Evolutionary conservation across 2,113 vertebrate genomes (phyloP).

Genomic region (Anoura caudifer): DNA sequence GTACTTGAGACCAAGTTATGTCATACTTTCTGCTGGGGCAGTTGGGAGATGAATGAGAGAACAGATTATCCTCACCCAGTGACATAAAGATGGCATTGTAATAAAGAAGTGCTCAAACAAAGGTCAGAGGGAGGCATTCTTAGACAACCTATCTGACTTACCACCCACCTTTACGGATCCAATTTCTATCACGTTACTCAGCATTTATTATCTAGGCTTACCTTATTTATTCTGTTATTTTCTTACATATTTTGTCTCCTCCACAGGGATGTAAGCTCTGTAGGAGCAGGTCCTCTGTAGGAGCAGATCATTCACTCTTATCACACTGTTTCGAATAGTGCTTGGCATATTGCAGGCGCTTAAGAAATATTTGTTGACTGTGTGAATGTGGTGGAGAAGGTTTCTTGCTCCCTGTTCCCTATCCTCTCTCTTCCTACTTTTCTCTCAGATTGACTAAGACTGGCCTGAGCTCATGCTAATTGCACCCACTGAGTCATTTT

Average conservation of each 20-base stretch:
- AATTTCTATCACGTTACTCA: neutral
- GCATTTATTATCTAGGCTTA: constrained; percentile 3
- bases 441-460: neutral
- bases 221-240: constrained; percentile 14
- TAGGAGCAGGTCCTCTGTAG: neutral
- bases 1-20: neutral
- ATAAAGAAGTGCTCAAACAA: neutral
- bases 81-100: neutral
- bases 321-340: neutral
- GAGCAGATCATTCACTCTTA: neutral
- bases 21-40: neutral
- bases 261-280: neutral
- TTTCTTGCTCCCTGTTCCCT: neutral
- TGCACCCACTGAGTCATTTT: neutral
- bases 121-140: neutral
- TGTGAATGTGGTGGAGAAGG: neutral
- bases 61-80: neutral
- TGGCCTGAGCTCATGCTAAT: neutral
- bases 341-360: neutral
- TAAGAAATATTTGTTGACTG: constrained; percentile 26
- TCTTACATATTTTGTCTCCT: neutral
- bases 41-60: neutral
- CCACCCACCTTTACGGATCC: neutral
- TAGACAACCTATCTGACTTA: neutral
- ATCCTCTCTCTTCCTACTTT: neutral